These are phyloP conservation scores for Sycophila sp. DNA, from an alignment of 1,140 invertebrate species.

Conservation along the genomic window DNA sequence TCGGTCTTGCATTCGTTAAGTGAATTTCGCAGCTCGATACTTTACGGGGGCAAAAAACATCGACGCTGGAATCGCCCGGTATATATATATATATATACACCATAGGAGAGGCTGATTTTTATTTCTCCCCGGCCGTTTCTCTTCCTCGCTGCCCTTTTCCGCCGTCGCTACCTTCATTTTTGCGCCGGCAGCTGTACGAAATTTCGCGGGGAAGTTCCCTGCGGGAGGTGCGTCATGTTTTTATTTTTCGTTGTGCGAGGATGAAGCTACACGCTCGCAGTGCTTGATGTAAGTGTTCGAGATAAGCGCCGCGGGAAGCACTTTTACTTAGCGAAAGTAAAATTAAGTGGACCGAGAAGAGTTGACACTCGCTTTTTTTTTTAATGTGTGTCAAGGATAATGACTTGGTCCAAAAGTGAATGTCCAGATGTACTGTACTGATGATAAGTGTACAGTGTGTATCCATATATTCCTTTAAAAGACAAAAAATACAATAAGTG, in stretches of 20 bases:
- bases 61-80: background rate
- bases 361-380: background rate
- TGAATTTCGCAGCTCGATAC: background rate
- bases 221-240: background rate
- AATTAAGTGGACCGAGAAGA: slow-evolving; percentile 21
- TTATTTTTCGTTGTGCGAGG: background rate
- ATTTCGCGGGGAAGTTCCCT: background rate
- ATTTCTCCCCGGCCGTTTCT: no score
- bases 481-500: no score
- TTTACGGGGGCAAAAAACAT: no score
- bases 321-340: slow-evolving; percentile 12
- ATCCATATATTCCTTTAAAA: no score
- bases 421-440: no score
- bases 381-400: no score
- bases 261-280: background rate
- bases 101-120: no score
- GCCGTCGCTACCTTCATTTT: background rate
- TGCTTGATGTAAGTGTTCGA: background rate
- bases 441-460: no score
- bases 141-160: background rate
- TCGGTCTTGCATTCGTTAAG: no score
- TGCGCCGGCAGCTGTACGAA: background rate
- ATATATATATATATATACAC: background rate
- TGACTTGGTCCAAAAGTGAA: no score
- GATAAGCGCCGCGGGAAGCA: background rate